phyloP scores from a whole-genome alignment of 2,888 invertebrate species.

The Mamestra brassicae region DNA sequence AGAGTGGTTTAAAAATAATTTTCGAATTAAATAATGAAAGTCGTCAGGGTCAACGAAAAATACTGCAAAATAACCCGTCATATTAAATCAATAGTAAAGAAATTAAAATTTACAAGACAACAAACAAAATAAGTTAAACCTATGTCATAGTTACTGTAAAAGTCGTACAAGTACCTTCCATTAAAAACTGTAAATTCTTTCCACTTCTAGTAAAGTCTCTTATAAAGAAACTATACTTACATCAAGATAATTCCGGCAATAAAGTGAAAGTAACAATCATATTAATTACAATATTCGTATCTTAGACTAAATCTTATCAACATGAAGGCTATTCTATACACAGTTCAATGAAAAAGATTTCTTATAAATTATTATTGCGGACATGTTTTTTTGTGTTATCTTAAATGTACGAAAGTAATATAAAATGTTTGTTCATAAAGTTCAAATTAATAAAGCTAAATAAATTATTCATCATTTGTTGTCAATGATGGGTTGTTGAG shows the following conservation, averaged over 20 bases:
- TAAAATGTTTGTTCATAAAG: not conserved
- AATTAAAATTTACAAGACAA: too few species aligned
- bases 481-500: not conserved
- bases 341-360: constrained; percentile 63
- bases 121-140: too few species aligned
- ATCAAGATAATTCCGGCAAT: constrained; percentile 67
- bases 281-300: constrained; percentile 60
- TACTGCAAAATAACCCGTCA: too few species aligned
- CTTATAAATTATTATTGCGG: constrained; percentile 22
- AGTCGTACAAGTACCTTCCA: too few species aligned
- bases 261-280: constrained; percentile 50
- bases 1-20: too few species aligned
- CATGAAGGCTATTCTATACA: constrained; percentile 68
- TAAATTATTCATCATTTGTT: not conserved
- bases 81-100: too few species aligned
- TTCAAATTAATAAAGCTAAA: not conserved
- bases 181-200: not conserved
- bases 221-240: constrained; percentile 72
- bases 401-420: not conserved
- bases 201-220: constrained; percentile 31
- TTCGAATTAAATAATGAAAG: too few species aligned
- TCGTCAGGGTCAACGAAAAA: too few species aligned
- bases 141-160: too few species aligned
- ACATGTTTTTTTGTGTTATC: constrained; percentile 33
- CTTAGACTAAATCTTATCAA: constrained; percentile 60